Conservation (phyloP, 2,888 invertebrate genomes). For the Suillia variegata region DNA sequence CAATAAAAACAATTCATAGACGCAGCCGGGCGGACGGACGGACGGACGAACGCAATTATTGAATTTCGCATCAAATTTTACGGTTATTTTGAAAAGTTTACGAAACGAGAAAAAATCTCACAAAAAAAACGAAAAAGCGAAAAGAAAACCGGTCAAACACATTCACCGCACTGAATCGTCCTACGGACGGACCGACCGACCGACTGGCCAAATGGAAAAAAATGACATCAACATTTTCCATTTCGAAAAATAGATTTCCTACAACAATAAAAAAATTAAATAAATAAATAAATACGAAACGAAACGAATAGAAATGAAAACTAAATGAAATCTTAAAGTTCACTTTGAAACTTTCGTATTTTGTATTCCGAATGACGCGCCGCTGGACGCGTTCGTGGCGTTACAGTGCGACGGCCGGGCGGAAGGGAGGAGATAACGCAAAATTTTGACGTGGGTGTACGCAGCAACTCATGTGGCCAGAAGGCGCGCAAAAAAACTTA, state of each 20-base stretch:
- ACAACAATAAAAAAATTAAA: neutral
- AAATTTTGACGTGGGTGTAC: too few relatives aligned
- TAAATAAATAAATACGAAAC: neutral
- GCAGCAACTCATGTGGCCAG: too few relatives aligned
- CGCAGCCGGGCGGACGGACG: neutral
- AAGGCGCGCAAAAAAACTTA: too few relatives aligned
- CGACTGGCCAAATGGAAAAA: constrained; percentile 18
- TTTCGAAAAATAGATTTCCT: constrained; percentile 5
- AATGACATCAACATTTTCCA: constrained; percentile 43
- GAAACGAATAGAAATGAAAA: too few relatives aligned
- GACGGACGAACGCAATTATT: constrained; percentile 1
- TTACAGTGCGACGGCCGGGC: too few relatives aligned
- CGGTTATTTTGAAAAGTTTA: neutral
- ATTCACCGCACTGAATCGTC: too few relatives aligned
- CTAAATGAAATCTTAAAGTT: neutral
- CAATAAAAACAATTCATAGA: neutral
- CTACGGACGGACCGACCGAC: constrained; percentile 18
- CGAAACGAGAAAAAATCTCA: neutral
- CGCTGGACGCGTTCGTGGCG: too few relatives aligned
- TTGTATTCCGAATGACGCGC: too few relatives aligned
- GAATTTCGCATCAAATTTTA: neutral
- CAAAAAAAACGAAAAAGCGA: neutral
- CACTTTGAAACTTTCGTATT: neutral
- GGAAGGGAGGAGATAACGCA: too few relatives aligned
- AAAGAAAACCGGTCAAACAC: constrained; percentile 15